Conservation (phyloP, 1,140 invertebrate genomes). For the Bombus sylvicola region DNA sequence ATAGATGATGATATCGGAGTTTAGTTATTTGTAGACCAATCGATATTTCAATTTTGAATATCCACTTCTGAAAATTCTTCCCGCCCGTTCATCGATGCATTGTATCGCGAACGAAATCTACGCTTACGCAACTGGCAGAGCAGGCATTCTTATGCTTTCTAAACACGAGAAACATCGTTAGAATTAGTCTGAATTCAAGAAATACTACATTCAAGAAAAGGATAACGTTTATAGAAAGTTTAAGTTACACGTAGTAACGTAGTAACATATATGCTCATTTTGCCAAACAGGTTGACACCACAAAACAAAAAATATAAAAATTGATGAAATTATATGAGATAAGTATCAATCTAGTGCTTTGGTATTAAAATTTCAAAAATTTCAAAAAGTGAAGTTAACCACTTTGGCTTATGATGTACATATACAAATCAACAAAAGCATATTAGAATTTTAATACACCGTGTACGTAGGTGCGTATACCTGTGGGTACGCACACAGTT, state of each 20-base stretch:
- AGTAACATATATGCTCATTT: too few relatives aligned
- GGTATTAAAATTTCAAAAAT: too few relatives aligned
- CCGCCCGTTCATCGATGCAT: neutral
- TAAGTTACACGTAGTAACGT: too few relatives aligned
- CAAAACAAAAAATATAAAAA: too few relatives aligned
- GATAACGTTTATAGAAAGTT: neutral
- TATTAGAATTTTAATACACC: conserved; percentile 5
- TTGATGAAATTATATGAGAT: too few relatives aligned
- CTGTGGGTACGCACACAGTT: conserved; percentile 15
- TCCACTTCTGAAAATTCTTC: neutral
- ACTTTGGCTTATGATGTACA: neutral
- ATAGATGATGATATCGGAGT: neutral
- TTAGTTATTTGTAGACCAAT: neutral
- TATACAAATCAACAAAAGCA: neutral
- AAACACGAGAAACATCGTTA: neutral
- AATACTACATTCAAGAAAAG: neutral
- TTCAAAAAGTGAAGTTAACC: too few relatives aligned
- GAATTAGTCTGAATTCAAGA: neutral
- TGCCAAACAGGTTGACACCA: too few relatives aligned
- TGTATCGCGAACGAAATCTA: neutral
- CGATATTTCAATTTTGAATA: neutral
- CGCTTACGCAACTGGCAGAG: neutral
- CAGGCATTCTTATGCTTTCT: neutral
- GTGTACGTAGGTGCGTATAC: conserved; percentile 3
- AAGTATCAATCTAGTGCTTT: too few relatives aligned